A percentile compares a stretch with the other conserved stretches of the same genome.
Conservation (phyloP, 1,140 invertebrate genomes). For the Drosophila virilis region DNA sequence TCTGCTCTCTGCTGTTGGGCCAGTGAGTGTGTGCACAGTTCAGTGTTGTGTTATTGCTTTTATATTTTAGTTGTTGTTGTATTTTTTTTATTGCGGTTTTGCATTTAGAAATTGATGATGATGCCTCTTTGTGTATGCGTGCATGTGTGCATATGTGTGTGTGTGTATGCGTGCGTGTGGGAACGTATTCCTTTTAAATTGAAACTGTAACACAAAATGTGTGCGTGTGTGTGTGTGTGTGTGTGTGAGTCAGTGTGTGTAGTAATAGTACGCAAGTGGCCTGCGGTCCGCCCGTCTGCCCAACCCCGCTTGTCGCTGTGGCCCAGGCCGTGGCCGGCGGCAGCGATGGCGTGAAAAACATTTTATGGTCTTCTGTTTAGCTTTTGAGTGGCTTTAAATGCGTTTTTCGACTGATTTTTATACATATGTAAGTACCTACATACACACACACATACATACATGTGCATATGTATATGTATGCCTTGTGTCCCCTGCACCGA, state of each 20-base stretch:
- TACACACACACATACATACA: no score
- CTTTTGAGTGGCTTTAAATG: slow-evolving; percentile 74
- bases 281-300: slow-evolving; percentile 16
- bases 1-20: neutral
- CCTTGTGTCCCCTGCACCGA: slow-evolving; percentile 31
- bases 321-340: slow-evolving; percentile 24
- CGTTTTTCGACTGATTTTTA: slow-evolving; percentile 75
- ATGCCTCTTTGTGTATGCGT: slow-evolving; percentile 44
- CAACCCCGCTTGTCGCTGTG: slow-evolving; percentile 3
- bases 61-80: slow-evolving; percentile 23
- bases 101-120: slow-evolving; percentile 79
- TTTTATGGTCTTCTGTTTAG: slow-evolving; percentile 69
- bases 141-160: slow-evolving; percentile 29
- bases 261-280: slow-evolving; percentile 30
- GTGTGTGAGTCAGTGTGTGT: neutral
- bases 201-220: slow-evolving; percentile 73
- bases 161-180: slow-evolving; percentile 48
- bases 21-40: slow-evolving; percentile 18
- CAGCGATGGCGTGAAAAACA: slow-evolving; percentile 51
- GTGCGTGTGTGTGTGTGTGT: slow-evolving; percentile 17
- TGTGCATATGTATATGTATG: slow-evolving; percentile 12
- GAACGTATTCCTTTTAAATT: slow-evolving; percentile 75
- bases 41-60: slow-evolving; percentile 13
- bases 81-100: slow-evolving; percentile 73
- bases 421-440: no score